These are phyloP conservation scores for Leucophenga maculata DNA, from an alignment of 2,888 invertebrate genomes.

Conservation along the genomic window DNA sequence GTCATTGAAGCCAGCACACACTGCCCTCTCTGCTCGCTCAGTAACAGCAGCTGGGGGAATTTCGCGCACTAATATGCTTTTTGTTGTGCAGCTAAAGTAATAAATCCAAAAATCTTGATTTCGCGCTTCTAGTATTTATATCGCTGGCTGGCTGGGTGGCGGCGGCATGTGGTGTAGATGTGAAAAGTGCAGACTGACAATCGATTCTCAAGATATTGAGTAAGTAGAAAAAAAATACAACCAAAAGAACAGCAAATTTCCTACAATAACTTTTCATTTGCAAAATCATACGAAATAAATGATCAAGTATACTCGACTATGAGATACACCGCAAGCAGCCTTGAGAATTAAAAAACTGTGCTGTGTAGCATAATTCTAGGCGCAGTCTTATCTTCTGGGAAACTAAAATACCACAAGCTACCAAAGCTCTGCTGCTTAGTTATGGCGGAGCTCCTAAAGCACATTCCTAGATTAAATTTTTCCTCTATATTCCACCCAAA, in stretches of 20 bases:
- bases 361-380: too few relatives aligned
- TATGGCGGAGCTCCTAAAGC: too few relatives aligned
- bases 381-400: too few relatives aligned
- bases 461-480: too few relatives aligned
- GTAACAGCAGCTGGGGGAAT: constrained; percentile 3
- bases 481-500: too few relatives aligned
- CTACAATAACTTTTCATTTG: constrained; percentile 58
- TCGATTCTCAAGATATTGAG: constrained; percentile 52
- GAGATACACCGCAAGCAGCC: neutral
- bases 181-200: constrained; percentile 36
- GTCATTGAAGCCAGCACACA: neutral
- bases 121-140: neutral
- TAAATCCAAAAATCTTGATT: constrained; percentile 27
- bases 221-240: constrained; percentile 21
- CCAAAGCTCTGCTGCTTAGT: too few relatives aligned
- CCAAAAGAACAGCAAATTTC: constrained; percentile 31
- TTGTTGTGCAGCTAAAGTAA: constrained; percentile 23
- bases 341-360: too few relatives aligned
- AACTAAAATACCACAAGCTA: too few relatives aligned
- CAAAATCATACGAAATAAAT: constrained; percentile 7
- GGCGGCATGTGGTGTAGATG: neutral
- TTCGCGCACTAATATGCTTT: constrained; percentile 24
- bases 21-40: neutral
- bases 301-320: neutral
- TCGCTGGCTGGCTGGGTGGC: neutral